phyloP scores from a whole-genome alignment of 2,797 vertebrate genomes.

The Coluber constrictor region DNA sequence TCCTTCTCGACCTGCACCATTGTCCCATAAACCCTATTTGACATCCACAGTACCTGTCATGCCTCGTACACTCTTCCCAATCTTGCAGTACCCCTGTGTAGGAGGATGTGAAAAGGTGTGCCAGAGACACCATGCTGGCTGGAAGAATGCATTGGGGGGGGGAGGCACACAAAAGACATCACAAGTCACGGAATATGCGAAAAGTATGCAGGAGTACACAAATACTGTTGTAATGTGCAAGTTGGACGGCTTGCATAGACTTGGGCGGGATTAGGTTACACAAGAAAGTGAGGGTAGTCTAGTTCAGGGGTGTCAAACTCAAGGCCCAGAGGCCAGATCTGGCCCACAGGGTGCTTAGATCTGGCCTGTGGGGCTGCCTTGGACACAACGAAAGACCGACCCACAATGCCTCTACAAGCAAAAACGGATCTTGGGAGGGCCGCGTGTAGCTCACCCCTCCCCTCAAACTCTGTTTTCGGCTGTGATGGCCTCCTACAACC shows the following conservation, averaged over 20 bases:
- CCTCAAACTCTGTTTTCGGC: no score
- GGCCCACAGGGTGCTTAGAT: no score
- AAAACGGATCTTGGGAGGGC: no score
- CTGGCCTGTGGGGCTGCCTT: no score
- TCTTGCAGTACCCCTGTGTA: background rate
- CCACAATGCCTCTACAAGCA: no score
- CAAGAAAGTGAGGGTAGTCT: background rate
- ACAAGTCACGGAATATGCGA: background rate
- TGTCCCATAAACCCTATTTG: background rate
- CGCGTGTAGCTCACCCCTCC: no score
- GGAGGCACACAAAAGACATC: background rate
- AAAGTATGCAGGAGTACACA: background rate
- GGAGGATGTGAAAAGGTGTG: background rate
- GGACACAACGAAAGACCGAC: no score
- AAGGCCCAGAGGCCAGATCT: no score
- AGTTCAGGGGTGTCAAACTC: background rate
- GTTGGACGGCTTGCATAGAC: background rate
- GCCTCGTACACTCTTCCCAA: background rate
- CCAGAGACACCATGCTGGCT: background rate
- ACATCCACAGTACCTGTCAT: background rate
- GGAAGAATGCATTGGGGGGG: background rate
- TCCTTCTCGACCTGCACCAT: background rate
- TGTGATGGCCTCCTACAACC: no score
- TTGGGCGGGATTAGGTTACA: background rate
- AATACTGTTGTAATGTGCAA: background rate